Base-by-base conservation (phyloP, 2,797 vertebrate species). In the Crocodylus rhombifer region DNA sequence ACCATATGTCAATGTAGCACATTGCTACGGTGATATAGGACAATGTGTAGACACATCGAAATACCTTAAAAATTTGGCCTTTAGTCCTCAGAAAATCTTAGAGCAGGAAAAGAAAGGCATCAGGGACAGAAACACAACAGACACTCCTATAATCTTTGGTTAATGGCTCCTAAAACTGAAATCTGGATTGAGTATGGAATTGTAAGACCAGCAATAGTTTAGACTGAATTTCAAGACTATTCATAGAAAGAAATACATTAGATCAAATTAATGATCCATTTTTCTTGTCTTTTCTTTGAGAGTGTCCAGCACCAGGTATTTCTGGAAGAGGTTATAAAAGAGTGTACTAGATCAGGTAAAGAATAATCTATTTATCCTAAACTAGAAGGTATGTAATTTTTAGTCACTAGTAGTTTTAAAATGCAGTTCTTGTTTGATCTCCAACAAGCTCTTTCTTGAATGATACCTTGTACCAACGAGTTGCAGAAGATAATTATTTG, bases 71-170 rank as follows among this genome's bases (percentile, higher is more conserved):
- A 92, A 82, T 84, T 91, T 91, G 76, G 8, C 84, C 90, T 89
- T 96, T 96, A 96, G 95, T 97, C 94, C 91, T 95, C 93, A 91
- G 64, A 90, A 96, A 95, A 94, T 36, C 62, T 89, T 94, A 57
- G 76, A n/a, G 84, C 42, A 89, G 92, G 90, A 90, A 80, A 16
- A 89, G 64, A 93, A 89, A 88, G 56, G 14, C 87, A 91, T 80
- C 77, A 90, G 67, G 13, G 21, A 67, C 64, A 4, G 1, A 1
- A 91, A 90, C 92, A 80, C 0, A 92, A 90, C 92, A 69, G 3
- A 33, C 30, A 23, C 23, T 18, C 91, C 28, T 91, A 12, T 42
- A 57, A 80, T 80, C 84, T 80, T 36, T 80, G 64, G 15, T 93
- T 90, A 20, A 56, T 89, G 58, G 61, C 76, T 95, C 56, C 23